Base-by-base conservation (phyloP, 2,888 invertebrate species). In the Apotomis capreana region DNA sequence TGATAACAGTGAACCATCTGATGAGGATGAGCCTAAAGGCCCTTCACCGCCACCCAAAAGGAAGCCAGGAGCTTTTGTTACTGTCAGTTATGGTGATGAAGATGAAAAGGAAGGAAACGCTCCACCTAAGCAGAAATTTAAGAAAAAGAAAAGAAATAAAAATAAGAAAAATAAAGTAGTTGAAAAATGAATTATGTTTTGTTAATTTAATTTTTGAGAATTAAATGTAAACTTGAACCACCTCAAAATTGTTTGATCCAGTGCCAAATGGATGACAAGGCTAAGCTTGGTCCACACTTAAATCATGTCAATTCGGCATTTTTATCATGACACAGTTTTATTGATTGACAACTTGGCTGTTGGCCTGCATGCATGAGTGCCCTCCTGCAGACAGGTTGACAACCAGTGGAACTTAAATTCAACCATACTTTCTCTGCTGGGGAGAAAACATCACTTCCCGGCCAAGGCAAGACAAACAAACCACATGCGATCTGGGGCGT, bases 31-130 rank as follows among this genome's bases (percentile, higher is more conserved):
- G 57, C 75, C 69, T 40, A 77, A 80, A 46, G 76, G 80, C 69
- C 70, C 75, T 36, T 58, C 76, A 68, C 54, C 75, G 52, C 76
- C 80, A 69, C 75, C 74, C 8, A 91, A 91, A 78, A 86, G 88
- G 59, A 90, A 90, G 80, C 84, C 86, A 60, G 89, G 90, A 60
- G 89, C 90, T 70, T 92, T 87, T 88, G 92, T 93, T 8, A 81
- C 87, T 57, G 82, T 93, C 58, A 89, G 86, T 68, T 91, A 91
- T 85, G 93, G 90, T 74, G 82, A 82, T 74, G 84, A 86, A 63
- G 80, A 86, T 62, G 81, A 82, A 70, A 75, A 78, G 51, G 81
- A 84, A 70, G 77, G 74, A 12, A 77, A 74, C 60, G 75, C 80
- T 68, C 81, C 86, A 76, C 82, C 86, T 82, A 78, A 70, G 65